Base-by-base conservation (phyloP, 2,888 invertebrate genomes). In the Hipparchia sbordonii region DNA sequence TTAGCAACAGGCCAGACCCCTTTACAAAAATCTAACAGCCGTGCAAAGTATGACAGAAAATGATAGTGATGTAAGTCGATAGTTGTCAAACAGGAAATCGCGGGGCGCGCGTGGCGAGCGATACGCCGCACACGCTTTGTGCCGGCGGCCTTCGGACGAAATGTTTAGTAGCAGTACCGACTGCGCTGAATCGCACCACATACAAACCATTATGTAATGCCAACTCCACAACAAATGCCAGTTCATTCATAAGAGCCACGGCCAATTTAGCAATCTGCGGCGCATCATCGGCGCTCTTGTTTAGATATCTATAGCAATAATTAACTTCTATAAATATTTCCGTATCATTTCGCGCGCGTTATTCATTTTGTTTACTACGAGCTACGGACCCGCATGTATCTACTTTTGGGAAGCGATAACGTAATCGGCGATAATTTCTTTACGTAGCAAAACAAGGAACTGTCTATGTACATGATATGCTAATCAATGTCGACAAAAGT, bases 41-140 rank as follows among this genome's bases (percentile, higher is more conserved):
- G 86, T 82, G 86, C 87, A 85, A 87, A 87, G 89, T 88, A 87
- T 88, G 88, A 86, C 92, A 92, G 92, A 91, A 92, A 92, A 89
- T 90, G 89, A 92, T 90, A 93, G 93, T 92, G 92, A 92, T 92
- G 92, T 92, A 91, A 92, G 92, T 88, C 87, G 89, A 92, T 93
- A 92, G 93, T 92, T 88, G 93, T 93, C 91, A 91, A 93, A 91
- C 93, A 93, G 93, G 93, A 93, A 93, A 90, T 87, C 83, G 89
- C 87, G 89, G 87, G 89, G 89, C 89, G 90, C 91, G 91, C 89
- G 92, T 90, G 91, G 91, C 87, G 85, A 84, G 84, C 87, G 87
- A 87, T 88, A 89, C 84, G 85, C 86, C 77, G 86, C 85, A 84
- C 87, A 85, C 87, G 90, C 90, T 88, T 89, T 89, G 90, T 89